Base-by-base conservation (phyloP, 2,888 invertebrate genomes). In the Meteorus colon region DNA sequence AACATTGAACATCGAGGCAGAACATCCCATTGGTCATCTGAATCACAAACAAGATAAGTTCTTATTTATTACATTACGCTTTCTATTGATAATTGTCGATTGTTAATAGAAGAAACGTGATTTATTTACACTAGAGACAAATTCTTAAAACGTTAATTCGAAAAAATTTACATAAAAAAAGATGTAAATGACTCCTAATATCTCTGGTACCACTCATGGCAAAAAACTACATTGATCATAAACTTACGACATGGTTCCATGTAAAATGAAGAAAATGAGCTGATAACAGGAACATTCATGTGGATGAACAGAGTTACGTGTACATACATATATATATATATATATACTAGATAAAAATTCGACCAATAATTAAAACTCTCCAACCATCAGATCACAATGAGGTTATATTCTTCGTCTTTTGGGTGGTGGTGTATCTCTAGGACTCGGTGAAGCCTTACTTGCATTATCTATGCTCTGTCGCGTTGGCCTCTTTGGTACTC, bases 401-500 rank as follows among this genome's bases (percentile, higher is more conserved):
- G 62, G 63, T 80, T 85, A 88, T 85, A 88, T 86, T 75, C 89
- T 85, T 77, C 89, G 84, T 73, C 89, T 86, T 82, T 89, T 89
- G 0, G 86, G 85, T 1, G 89, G 89, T 10, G 89, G 89, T 34
- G 89, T 89, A 79, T 89, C 88, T 63, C 89, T 83, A 37, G 89
- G 89, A 81, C 89, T 89, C 2, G 89, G 84, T 10, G 88, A 85
- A 45, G 88, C 84, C 81, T 89, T 89, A 3, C 86, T 85, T 6
- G 86, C 83, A 71, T 85, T 89, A 69, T 89, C 89, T 19, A 84
- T 82, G 63, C 89, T 89, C 77, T 89, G 89, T 78, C 89, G 86
- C 1, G 89, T 89, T 45, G 89, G 89, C 77, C 89, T 85, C 79
- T 89, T 89, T 10, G 86, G 85, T 10, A 85, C 87, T 80, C 89